Evolutionary conservation across 37 sponge, comb jelly and placozoan species (phyloP).

Genomic region (Chondrilla cf. caribensis): DNA sequence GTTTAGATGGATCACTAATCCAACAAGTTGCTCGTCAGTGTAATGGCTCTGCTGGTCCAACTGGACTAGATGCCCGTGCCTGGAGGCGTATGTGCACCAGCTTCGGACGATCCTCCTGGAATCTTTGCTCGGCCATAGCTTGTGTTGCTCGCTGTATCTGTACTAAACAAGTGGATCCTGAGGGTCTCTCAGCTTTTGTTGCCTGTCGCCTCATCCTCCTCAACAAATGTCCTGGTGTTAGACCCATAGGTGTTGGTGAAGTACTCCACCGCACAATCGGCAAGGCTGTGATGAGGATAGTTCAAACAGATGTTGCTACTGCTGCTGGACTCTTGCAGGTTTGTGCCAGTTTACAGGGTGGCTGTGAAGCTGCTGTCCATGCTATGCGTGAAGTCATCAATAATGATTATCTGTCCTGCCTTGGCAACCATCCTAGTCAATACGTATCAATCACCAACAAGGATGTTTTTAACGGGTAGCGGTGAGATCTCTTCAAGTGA

Average conservation of each 20-base stretch:
- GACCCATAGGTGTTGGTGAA: conserved; percentile 17
- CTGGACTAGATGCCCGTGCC: conserved; percentile 8
- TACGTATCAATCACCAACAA: conserved; percentile 30
- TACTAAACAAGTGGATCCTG: background rate
- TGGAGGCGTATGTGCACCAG: conserved; percentile 7
- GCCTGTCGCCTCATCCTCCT: conserved; percentile 5
- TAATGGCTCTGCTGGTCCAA: conserved; percentile 7
- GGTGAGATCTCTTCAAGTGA: conserved; percentile 37
- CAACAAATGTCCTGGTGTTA: background rate
- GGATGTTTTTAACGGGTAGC: conserved; percentile 16
- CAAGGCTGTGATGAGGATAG: background rate
- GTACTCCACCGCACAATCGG: background rate
- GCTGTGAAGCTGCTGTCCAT: conserved; percentile 1
- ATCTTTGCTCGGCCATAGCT: conserved; percentile 9
- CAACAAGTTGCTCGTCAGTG: background rate
- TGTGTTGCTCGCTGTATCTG: background rate
- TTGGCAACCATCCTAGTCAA: conserved; percentile 27
- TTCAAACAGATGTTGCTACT: background rate
- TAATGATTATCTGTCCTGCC: conserved; percentile 20
- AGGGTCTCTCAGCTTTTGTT: background rate
- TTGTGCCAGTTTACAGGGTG: background rate
- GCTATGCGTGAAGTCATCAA: background rate
- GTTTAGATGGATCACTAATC: conserved; percentile 4
- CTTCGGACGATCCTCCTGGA: background rate
- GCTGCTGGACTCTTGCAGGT: background rate